These are phyloP conservation scores for Setophaga coronata DNA, from an alignment of 2,113 vertebrate genomes.

Conservation along the genomic window DNA sequence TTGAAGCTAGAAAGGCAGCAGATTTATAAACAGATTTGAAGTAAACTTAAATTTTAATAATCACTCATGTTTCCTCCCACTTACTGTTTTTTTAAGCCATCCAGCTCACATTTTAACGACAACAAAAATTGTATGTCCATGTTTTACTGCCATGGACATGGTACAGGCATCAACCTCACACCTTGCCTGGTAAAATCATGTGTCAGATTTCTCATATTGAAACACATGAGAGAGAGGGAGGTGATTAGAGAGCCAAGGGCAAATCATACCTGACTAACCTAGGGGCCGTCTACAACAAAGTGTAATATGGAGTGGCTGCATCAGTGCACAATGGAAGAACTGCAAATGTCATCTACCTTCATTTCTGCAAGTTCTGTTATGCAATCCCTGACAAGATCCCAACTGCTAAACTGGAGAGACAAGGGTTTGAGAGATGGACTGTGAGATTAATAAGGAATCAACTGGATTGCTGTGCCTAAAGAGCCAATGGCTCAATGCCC, in stretches of 20 bases:
- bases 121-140: background rate
- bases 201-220: background rate
- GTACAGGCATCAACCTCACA: background rate
- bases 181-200: background rate
- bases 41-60: background rate
- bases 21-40: background rate
- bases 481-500: background rate
- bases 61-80: background rate
- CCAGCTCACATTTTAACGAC: background rate
- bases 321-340: background rate
- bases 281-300: accelerated
- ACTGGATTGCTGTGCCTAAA: background rate
- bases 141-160: background rate
- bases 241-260: background rate
- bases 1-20: background rate
- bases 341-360: background rate
- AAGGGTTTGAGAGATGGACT: background rate
- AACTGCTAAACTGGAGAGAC: background rate
- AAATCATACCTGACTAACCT: background rate
- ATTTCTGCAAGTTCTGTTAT: background rate
- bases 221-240: background rate
- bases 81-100: background rate
- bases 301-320: background rate
- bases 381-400: accelerated
- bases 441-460: background rate